These are phyloP conservation scores for Pachymerium ferrugineum DNA, from an alignment of 2,888 invertebrate species.

Conservation along the genomic window DNA sequence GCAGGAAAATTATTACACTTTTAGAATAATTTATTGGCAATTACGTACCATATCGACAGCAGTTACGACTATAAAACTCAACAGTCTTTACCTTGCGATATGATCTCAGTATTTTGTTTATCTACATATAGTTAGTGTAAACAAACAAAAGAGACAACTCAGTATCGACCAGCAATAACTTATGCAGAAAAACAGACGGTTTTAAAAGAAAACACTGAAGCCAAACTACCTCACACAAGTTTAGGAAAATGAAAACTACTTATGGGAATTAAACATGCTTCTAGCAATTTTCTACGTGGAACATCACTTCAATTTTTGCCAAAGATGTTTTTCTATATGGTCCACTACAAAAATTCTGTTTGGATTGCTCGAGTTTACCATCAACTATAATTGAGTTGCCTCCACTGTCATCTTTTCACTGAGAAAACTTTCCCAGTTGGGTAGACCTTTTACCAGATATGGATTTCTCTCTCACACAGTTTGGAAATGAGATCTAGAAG, in stretches of 20 bases:
- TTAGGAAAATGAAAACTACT: slow-evolving; percentile 23
- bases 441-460: slow-evolving; percentile 12
- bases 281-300: not conserved
- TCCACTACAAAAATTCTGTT: not conserved
- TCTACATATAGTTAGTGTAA: too few species aligned
- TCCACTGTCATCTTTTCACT: not conserved
- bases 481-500: not conserved
- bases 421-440: not conserved
- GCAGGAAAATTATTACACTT: too few species aligned
- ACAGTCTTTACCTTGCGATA: too few species aligned
- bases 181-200: too few species aligned
- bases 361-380: slow-evolving; percentile 24
- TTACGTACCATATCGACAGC: too few species aligned
- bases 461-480: not conserved
- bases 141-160: too few species aligned
- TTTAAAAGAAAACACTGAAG: too few species aligned
- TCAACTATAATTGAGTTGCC: slow-evolving; percentile 3
- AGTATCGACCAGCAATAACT: too few species aligned
- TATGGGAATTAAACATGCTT: slow-evolving; percentile 13
- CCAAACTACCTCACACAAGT: too few species aligned
- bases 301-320: not conserved
- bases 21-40: too few species aligned
- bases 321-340: not conserved
- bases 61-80: too few species aligned
- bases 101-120: too few species aligned